These are phyloP conservation scores for Sinosuthora webbiana DNA, from an alignment of 2,113 vertebrate genomes.

Conservation along the genomic window DNA sequence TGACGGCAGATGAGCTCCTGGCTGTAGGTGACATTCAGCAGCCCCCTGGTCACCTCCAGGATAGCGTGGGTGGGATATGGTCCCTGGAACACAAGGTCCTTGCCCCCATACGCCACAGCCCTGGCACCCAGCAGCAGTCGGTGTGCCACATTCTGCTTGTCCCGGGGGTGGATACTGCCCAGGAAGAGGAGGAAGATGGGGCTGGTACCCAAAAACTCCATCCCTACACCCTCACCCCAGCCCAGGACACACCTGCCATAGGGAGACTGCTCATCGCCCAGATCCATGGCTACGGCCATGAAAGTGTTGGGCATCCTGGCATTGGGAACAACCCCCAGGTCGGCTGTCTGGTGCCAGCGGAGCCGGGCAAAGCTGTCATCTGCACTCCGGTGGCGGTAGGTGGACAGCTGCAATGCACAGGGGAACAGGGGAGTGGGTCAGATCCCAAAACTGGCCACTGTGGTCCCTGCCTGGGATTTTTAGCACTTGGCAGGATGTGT, in stretches of 20 bases:
- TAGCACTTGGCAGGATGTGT: accelerated
- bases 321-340: slow-evolving; percentile 83
- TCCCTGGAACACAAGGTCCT: slow-evolving; percentile 77
- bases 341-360: slow-evolving; percentile 93
- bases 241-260: slow-evolving; percentile 73
- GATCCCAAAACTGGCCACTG: neutral
- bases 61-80: slow-evolving; percentile 74
- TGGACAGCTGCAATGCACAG: slow-evolving; percentile 76
- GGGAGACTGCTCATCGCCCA: slow-evolving; percentile 81
- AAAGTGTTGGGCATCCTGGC: slow-evolving; percentile 83
- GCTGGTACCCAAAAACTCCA: neutral
- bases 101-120: slow-evolving; percentile 83
- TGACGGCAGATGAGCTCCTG: slow-evolving; percentile 66
- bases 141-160: slow-evolving; percentile 84
- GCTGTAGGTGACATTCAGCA: slow-evolving; percentile 77
- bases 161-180: slow-evolving; percentile 84
- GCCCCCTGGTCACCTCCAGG: neutral
- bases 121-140: slow-evolving; percentile 84
- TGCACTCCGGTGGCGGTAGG: neutral
- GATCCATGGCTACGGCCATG: slow-evolving; percentile 90
- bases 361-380: slow-evolving; percentile 72
- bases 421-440: neutral
- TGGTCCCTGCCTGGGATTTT: neutral
- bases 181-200: neutral
- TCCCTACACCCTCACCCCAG: accelerated